Percentiles rank a stretch among this genome's conserved stretches.
Evolutionary conservation across 92 coral and sea anemone species (phyloP).

Genomic region (Epizoanthus rinbou): DNA sequence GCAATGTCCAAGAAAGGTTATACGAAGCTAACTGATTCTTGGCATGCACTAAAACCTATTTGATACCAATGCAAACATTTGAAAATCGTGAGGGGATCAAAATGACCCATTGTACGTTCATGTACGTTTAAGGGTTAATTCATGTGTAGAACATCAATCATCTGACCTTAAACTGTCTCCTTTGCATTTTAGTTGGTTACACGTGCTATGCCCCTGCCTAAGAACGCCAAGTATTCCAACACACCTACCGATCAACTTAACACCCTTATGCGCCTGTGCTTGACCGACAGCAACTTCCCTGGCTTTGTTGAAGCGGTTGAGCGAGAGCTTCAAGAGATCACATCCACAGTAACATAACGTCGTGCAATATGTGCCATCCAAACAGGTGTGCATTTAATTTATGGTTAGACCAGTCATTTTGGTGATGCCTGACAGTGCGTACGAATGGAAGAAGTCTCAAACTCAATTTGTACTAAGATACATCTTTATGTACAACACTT

Average conservation of each 20-base stretch:
- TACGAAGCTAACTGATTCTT: too few relatives aligned
- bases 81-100: too few relatives aligned
- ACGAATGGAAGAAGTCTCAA: too few relatives aligned
- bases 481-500: too few relatives aligned
- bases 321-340: conserved; percentile 66
- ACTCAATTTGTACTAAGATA: too few relatives aligned
- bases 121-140: too few relatives aligned
- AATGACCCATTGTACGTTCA: too few relatives aligned
- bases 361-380: not conserved
- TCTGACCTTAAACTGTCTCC: not conserved
- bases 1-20: too few relatives aligned
- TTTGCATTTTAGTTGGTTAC: conserved; percentile 46
- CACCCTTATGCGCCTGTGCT: conserved; percentile 76
- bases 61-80: too few relatives aligned
- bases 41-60: too few relatives aligned
- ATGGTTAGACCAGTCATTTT: not conserved
- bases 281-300: conserved; percentile 91
- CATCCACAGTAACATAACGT: conserved; percentile 36
- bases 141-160: not conserved
- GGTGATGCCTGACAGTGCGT: too few relatives aligned
- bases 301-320: conserved; percentile 91
- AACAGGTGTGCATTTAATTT: not conserved
- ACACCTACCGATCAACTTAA: conserved; percentile 75
- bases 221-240: conserved; percentile 49
- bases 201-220: conserved; percentile 26